Percentiles rank a stretch among this genome's conserved stretches.
Conservation (phyloP, 2,113 vertebrate species). For the Nestor notabilis region DNA sequence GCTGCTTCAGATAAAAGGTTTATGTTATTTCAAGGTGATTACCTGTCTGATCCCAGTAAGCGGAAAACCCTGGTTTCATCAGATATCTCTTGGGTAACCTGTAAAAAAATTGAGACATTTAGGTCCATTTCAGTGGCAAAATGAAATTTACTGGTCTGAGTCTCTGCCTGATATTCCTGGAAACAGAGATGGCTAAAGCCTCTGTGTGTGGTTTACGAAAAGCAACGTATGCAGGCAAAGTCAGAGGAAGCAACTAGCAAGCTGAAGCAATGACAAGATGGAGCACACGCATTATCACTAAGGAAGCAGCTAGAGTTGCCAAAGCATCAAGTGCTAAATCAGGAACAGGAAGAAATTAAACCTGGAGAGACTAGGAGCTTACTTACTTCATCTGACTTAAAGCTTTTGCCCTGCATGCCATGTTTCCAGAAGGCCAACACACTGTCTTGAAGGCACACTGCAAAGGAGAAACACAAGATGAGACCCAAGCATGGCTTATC, state of each 20-base stretch:
- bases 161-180: not conserved
- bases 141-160: not conserved
- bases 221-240: not conserved
- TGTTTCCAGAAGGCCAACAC: slow-evolving; percentile 99
- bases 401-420: slow-evolving; percentile 98
- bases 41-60: slow-evolving; percentile 97
- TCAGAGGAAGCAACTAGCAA: not conserved
- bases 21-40: slow-evolving; percentile 7
- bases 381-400: slow-evolving; percentile 95
- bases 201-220: not conserved
- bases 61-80: slow-evolving; percentile 95
- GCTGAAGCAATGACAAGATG: not conserved
- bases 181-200: not conserved
- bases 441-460: slow-evolving; percentile 98
- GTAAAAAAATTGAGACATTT: slow-evolving; percentile 15
- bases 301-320: not conserved
- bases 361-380: not conserved
- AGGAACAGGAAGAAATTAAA: not conserved
- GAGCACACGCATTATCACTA: not conserved
- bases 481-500: not conserved
- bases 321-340: not conserved
- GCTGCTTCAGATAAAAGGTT: not conserved
- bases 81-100: slow-evolving; percentile 98
- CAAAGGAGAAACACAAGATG: not conserved
- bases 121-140: not conserved